phyloP scores from a whole-genome alignment of 1,140 invertebrate species.

The Drosophila erecta region DNA sequence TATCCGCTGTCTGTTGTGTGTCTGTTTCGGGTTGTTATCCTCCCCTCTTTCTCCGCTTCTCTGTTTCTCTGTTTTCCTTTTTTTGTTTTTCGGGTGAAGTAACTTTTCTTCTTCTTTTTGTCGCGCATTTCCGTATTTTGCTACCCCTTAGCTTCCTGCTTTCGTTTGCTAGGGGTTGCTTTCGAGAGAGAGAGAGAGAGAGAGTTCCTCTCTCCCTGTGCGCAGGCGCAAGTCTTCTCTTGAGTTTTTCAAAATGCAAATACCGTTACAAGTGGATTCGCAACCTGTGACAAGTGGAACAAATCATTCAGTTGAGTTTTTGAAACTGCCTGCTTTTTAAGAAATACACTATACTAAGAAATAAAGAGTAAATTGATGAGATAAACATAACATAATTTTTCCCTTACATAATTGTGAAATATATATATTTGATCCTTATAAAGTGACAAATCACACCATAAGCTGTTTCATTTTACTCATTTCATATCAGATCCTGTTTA shows the following conservation, averaged over 20 bases:
- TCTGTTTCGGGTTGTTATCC: slow-evolving; percentile 47
- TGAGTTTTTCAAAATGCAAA: slow-evolving; percentile 43
- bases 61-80: slow-evolving; percentile 4
- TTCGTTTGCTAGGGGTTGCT: slow-evolving; percentile 9
- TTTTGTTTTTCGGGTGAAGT: slow-evolving; percentile 43
- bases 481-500: too few relatives aligned
- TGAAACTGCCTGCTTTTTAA: not conserved
- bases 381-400: too few relatives aligned
- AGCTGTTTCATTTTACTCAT: too few relatives aligned
- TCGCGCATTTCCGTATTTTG: slow-evolving; percentile 78
- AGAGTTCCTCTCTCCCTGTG: slow-evolving; percentile 16
- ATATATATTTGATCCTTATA: too few relatives aligned
- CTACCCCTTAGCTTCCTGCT: slow-evolving; percentile 75
- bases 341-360: too few relatives aligned
- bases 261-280: slow-evolving; percentile 39
- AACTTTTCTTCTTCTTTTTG: slow-evolving; percentile 59
- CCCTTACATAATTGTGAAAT: too few relatives aligned
- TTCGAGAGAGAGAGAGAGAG: slow-evolving; percentile 2
- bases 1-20: slow-evolving; percentile 31
- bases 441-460: too few relatives aligned
- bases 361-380: too few relatives aligned
- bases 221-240: slow-evolving; percentile 48
- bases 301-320: not conserved
- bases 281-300: slow-evolving; percentile 9
- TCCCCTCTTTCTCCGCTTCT: slow-evolving; percentile 22